Evolutionary conservation across 2,797 vertebrate species (phyloP).

Genomic region (Pelochelys cantorii): DNA sequence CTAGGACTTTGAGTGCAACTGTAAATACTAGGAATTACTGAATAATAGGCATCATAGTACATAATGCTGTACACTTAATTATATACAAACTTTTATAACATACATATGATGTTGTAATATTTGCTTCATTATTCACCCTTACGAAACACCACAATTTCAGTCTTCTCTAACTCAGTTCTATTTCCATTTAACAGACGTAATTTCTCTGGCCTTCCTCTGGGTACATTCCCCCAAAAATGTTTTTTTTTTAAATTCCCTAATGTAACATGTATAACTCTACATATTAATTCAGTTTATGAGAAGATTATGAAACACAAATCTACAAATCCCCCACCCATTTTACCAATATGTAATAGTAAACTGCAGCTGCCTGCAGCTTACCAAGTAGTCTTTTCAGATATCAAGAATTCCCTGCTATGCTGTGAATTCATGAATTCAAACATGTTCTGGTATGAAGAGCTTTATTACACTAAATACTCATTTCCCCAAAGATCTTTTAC

Average conservation of each 20-base stretch:
- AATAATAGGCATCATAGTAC: neutral
- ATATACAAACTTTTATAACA: neutral
- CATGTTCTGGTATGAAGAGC: neutral
- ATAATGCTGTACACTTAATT: neutral
- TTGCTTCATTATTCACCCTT: neutral
- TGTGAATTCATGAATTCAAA: neutral
- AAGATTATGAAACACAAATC: neutral
- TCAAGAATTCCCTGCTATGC: neutral
- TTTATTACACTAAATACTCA: neutral
- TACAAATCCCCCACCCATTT: neutral
- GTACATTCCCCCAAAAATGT: neutral
- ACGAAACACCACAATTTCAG: neutral
- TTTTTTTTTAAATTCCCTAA: neutral
- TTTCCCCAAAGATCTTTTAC: neutral
- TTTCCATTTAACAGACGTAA: neutral
- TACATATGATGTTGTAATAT: neutral
- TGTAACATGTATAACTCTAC: neutral
- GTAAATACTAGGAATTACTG: neutral
- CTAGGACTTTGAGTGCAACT: neutral
- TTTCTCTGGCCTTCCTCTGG: neutral
- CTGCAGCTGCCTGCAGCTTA: neutral
- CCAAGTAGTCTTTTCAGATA: neutral
- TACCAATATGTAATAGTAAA: neutral
- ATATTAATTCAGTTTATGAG: neutral
- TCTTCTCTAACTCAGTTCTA: neutral